Base-by-base conservation (phyloP, 2,113 vertebrate genomes). In the Laterallus jamaicensis region DNA sequence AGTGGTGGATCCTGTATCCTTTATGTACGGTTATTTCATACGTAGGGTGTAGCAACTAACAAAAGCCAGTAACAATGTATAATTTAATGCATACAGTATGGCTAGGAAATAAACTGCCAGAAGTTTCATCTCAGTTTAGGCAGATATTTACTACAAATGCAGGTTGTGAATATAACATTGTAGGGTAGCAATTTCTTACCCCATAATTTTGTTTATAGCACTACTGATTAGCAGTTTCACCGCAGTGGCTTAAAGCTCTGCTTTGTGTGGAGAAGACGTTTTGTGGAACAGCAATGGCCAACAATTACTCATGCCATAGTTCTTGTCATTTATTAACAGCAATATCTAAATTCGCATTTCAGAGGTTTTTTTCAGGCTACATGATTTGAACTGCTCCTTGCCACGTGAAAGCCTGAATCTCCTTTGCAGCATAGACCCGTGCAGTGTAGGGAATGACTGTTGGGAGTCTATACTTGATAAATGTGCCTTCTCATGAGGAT, bases 331-430 rank as follows among this genome's bases (percentile, higher is more conserved):
- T 92, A 60, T 89, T 62, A 91, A 22, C 66, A 82, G 70, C 77
- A 73, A 16, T 87, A 86, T 73, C 77, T 77, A 78, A 93, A 92
- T 92, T 88, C 93, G 73, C 77, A 85, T 93, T 95, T 87, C 83
- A 84, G 74, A 92, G 83, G 35, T 12, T 68, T 85, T 91, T 92
- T 82, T 82, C 69, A 62, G 62, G 69, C 74, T 84, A 25, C 58
- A 44, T 84, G 73, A 50, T 79, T 92, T 84, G 70, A 89, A 58
- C 83, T 29, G 29, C 63, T 90, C 52, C 73, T 84, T 86, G 29
- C 49, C 3, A 0, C 58, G 26, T 78, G 52, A 40, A 92, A 75
- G 83, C 67, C 73, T 77, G 74, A 50, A 88, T 54, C 70, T 86
- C 60, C 68, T 74, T 88, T 73, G 24, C 42, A 63, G 77, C 83